phyloP scores from a whole-genome alignment of 53 echinoderm and acorn worm genomes.

The Echinarachnius parma region DNA sequence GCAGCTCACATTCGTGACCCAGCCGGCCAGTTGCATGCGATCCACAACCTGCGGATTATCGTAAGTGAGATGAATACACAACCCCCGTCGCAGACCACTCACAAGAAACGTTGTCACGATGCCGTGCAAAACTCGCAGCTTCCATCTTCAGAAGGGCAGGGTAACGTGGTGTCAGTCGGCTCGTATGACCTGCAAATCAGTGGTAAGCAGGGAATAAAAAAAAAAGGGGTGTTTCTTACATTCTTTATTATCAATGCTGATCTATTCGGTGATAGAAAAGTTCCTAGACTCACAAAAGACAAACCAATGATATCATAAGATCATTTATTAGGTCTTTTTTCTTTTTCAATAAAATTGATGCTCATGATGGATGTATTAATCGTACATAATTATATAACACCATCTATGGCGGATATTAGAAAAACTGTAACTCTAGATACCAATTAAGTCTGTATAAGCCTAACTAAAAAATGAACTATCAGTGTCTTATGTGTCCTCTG shows the following conservation, averaged over 20 bases:
- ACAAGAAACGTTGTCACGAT: slow-evolving; percentile 70
- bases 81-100: slow-evolving; percentile 61
- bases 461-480: too few relatives aligned
- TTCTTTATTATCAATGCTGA: background rate
- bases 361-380: too few relatives aligned
- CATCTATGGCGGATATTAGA: too few relatives aligned
- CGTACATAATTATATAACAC: too few relatives aligned
- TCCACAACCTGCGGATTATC: slow-evolving; percentile 81
- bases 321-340: too few relatives aligned
- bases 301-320: too few relatives aligned
- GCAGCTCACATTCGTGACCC: slow-evolving; percentile 97
- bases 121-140: slow-evolving; percentile 77
- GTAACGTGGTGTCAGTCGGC: slow-evolving; percentile 81
- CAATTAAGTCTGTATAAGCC: too few relatives aligned
- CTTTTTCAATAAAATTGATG: too few relatives aligned
- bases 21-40: slow-evolving; percentile 70
- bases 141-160: slow-evolving; percentile 63
- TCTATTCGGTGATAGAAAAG: too few relatives aligned
- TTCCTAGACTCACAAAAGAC: too few relatives aligned
- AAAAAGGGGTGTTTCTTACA: background rate
- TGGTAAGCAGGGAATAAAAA: slow-evolving; percentile 58
- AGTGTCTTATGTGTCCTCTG: too few relatives aligned
- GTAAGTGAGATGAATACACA: slow-evolving; percentile 89
- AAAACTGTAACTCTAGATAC: too few relatives aligned
- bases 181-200: slow-evolving; percentile 94